A percentile compares a stretch with the other conserved stretches of the same genome.
These are phyloP conservation scores for Callopanchax toddi DNA, from an alignment of 2,113 vertebrate genomes.

Conservation along the genomic window DNA sequence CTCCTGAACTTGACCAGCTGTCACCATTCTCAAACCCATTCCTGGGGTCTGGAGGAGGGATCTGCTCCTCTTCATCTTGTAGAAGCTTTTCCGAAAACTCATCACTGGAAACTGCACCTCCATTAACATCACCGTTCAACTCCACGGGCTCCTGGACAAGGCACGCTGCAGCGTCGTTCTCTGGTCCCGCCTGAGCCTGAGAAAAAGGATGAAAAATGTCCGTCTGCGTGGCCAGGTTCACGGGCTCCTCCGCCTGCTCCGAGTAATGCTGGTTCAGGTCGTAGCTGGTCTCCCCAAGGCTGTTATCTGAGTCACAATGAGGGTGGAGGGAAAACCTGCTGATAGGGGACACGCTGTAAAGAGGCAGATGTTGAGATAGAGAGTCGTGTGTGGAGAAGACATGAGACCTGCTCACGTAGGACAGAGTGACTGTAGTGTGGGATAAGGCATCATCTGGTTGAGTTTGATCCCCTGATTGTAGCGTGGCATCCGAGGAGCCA, in stretches of 20 bases:
- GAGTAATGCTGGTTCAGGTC: constrained; percentile 66
- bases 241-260: constrained; percentile 54
- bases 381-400: constrained; percentile 70
- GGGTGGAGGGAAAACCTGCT: constrained; percentile 68
- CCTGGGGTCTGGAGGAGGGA: constrained; percentile 11
- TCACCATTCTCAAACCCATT: constrained; percentile 54
- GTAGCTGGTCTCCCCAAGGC: constrained; percentile 44
- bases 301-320: constrained; percentile 52
- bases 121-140: constrained; percentile 42
- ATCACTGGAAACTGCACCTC: constrained; percentile 7
- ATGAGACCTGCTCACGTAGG: constrained; percentile 81
- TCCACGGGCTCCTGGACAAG: constrained; percentile 43
- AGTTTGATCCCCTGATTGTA: constrained; percentile 70
- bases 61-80: constrained; percentile 30
- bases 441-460: constrained; percentile 80
- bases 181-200: constrained; percentile 50
- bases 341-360: constrained; percentile 66
- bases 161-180: constrained; percentile 32
- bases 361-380: constrained; percentile 55
- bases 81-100: constrained; percentile 20
- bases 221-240: constrained; percentile 57
- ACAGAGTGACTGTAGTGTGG: constrained; percentile 81
- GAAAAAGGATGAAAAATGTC: constrained; percentile 57
- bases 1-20: constrained; percentile 36
- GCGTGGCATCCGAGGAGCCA: constrained; percentile 40